Conservation (phyloP, 2,113 vertebrate species). For the Natator depressus region DNA sequence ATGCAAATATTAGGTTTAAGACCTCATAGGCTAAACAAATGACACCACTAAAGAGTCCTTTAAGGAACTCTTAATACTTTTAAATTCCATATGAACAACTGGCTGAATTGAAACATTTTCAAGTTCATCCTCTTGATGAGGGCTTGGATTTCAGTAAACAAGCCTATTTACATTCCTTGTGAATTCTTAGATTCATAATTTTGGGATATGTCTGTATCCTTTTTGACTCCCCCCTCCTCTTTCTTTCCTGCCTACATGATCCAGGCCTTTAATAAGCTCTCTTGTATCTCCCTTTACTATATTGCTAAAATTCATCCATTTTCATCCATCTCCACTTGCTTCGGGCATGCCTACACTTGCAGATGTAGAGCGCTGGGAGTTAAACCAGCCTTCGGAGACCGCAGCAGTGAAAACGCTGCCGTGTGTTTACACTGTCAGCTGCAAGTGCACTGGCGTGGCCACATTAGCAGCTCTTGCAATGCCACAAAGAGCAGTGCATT, state of each 20-base stretch:
- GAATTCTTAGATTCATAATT: background rate
- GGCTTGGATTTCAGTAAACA: background rate
- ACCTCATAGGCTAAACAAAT: background rate
- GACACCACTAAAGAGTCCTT: background rate
- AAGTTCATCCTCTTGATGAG: background rate
- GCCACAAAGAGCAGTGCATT: too few relatives aligned
- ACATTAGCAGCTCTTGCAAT: too few relatives aligned
- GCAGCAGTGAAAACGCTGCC: too few relatives aligned
- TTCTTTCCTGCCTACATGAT: background rate
- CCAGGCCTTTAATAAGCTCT: background rate
- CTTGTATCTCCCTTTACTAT: background rate
- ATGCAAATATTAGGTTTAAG: background rate
- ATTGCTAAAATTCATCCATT: background rate
- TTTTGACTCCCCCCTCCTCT: background rate
- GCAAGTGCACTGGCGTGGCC: too few relatives aligned
- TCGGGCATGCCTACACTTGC: too few relatives aligned
- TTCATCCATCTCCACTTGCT: background rate
- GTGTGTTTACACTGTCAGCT: too few relatives aligned
- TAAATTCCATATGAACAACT: background rate
- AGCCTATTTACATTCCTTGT: background rate
- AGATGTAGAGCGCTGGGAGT: too few relatives aligned
- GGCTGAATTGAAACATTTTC: background rate
- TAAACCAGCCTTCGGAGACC: too few relatives aligned
- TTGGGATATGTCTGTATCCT: background rate
- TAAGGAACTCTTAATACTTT: background rate